These are phyloP conservation scores for Dendrocopos noguchii DNA, from an alignment of 2,113 vertebrate species.

Conservation along the genomic window DNA sequence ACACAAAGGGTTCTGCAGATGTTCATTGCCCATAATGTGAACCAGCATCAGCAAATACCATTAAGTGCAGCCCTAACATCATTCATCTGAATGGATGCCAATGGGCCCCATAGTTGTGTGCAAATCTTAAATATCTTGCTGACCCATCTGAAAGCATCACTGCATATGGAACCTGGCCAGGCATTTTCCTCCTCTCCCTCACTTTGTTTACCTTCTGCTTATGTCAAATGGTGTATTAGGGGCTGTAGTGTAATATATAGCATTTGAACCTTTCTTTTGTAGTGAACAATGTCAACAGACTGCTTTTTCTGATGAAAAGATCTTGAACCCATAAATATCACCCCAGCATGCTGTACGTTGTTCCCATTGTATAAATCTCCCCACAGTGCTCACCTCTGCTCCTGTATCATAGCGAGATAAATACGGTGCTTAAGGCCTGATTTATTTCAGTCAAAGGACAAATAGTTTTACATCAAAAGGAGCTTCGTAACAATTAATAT, in stretches of 20 bases:
- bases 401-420: conserved; percentile 55
- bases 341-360: background rate
- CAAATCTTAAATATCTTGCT: background rate
- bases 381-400: conserved; percentile 55
- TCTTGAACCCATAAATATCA: conserved; percentile 32
- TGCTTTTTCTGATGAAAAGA: conserved; percentile 36
- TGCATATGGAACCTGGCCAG: fast-evolving
- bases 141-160: background rate
- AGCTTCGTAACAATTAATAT: conserved; percentile 58
- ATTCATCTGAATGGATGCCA: background rate
- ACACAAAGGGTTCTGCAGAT: fast-evolving
- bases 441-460: conserved; percentile 73
- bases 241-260: background rate
- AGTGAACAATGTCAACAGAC: conserved; percentile 32
- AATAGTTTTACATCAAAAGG: conserved; percentile 69
- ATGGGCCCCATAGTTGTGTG: background rate
- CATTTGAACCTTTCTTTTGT: conserved; percentile 46
- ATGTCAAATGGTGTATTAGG: background rate
- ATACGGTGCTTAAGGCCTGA: conserved; percentile 59
- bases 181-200: background rate
- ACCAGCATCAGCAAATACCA: background rate
- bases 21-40: background rate
- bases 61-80: background rate
- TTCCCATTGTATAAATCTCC: conserved; percentile 41
- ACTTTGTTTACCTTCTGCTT: conserved; percentile 22